phyloP scores from a whole-genome alignment of 2,797 vertebrate species.

The Erpetoichthys calabaricus region DNA sequence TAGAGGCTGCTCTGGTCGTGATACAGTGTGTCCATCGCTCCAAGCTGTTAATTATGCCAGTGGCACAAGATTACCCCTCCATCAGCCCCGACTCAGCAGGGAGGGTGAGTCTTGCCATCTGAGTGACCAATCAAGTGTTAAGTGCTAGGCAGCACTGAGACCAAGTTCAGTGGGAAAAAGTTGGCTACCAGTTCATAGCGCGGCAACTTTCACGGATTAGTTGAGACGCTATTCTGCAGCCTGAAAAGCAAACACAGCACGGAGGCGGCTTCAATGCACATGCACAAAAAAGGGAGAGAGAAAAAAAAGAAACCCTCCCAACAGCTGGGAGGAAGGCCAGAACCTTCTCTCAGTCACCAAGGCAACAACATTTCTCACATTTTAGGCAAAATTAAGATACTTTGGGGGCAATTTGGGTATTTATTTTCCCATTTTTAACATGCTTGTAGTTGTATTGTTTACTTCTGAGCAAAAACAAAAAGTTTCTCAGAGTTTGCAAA shows the following conservation, averaged over 20 bases:
- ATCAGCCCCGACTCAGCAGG: constrained; percentile 74
- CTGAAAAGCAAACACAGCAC: constrained; percentile 95
- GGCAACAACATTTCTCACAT: constrained; percentile 87
- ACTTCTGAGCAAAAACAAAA: constrained; percentile 1
- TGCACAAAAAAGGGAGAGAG: constrained; percentile 26
- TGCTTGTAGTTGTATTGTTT: constrained; percentile 29
- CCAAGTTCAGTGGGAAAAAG: constrained; percentile 89
- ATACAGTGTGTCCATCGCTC: constrained; percentile 44
- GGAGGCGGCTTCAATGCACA: constrained; percentile 91
- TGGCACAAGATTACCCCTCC: constrained; percentile 77
- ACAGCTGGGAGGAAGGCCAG: constrained; percentile 88
- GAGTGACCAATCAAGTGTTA: constrained; percentile 95
- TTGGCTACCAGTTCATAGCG: constrained; percentile 90
- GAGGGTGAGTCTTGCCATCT: constrained; percentile 66
- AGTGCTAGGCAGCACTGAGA: constrained; percentile 84
- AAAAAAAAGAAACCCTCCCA: constrained; percentile 58
- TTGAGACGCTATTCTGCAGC: constrained; percentile 90
- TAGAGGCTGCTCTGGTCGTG: not conserved
- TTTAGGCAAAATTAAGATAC: constrained; percentile 86
- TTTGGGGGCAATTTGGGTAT: constrained; percentile 52
- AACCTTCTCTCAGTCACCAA: constrained; percentile 85
- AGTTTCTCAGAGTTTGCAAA: not conserved
- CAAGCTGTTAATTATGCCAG: constrained; percentile 73
- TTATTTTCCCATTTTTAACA: constrained; percentile 47
- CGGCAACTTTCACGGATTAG: constrained; percentile 98